These are phyloP conservation scores for Drosophila greeni DNA, from an alignment of 2,888 invertebrate genomes.

Conservation along the genomic window DNA sequence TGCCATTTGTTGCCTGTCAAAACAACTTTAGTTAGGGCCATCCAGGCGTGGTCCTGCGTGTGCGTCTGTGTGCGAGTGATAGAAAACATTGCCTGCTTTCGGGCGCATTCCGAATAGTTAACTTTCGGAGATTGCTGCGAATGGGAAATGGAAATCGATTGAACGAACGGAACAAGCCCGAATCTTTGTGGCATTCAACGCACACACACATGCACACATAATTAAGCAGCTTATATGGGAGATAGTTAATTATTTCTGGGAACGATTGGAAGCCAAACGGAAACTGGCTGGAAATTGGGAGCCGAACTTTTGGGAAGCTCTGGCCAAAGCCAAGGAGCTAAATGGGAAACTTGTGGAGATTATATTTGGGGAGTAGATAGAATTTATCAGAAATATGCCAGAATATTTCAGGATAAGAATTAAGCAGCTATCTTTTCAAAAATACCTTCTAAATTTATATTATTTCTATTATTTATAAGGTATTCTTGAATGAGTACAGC, in stretches of 20 bases:
- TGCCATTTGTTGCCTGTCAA: constrained; percentile 39
- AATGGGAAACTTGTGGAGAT: not conserved
- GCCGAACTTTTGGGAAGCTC: not conserved
- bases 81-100: constrained; percentile 51
- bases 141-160: constrained; percentile 27
- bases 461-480: no score
- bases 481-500: no score
- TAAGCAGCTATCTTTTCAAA: not conserved
- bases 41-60: constrained; percentile 3
- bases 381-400: not conserved
- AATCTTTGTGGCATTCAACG: not conserved
- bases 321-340: not conserved
- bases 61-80: constrained; percentile 9
- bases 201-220: constrained; percentile 15
- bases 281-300: not conserved
- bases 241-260: constrained; percentile 27
- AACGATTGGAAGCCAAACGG: not conserved
- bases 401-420: not conserved
- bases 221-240: constrained; percentile 27
- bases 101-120: constrained; percentile 38
- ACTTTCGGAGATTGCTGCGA: constrained; percentile 14
- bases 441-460: not conserved
- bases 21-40: constrained; percentile 31
- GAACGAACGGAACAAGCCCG: not conserved
- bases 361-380: not conserved